Percentiles rank a stretch among this genome's conserved stretches.
Evolutionary conservation across 2,113 vertebrate genomes (phyloP).

Genomic region (Chaetops frenatus): DNA sequence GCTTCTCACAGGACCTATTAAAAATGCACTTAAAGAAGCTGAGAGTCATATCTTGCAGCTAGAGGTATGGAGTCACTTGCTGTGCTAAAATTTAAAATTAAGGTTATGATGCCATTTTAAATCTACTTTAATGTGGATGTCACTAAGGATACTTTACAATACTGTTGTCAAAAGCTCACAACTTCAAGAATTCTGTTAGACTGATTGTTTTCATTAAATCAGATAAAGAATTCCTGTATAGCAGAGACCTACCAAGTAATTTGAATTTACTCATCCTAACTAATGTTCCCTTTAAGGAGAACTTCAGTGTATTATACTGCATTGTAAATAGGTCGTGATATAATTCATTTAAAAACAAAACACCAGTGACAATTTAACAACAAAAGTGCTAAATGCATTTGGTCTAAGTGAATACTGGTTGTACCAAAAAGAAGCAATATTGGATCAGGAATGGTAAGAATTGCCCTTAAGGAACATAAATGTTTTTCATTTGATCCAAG

Average conservation of each 20-base stretch:
- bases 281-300: constrained; percentile 10
- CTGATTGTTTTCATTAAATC: constrained; percentile 42
- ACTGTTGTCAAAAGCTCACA: background rate
- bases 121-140: background rate
- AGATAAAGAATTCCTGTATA: background rate
- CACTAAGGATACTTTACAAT: background rate
- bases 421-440: background rate
- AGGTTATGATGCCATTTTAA: background rate
- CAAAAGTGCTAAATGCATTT: background rate
- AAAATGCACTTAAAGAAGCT: constrained; percentile 10
- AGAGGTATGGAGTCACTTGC: background rate
- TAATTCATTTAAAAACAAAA: constrained; percentile 1
- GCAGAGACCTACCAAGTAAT: background rate
- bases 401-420: background rate
- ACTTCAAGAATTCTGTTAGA: background rate
- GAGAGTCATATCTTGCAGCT: background rate
- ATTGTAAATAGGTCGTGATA: background rate
- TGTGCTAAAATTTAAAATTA: background rate
- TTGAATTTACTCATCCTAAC: background rate
- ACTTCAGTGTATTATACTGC: background rate
- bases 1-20: constrained; percentile 15
- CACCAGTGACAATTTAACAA: background rate
- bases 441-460: background rate
- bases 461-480: background rate
- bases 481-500: background rate